A percentile compares a stretch with the other conserved stretches of the same genome.
These are phyloP conservation scores for Lithophane ornitopus DNA, from an alignment of 2,888 invertebrate genomes.

Conservation along the genomic window DNA sequence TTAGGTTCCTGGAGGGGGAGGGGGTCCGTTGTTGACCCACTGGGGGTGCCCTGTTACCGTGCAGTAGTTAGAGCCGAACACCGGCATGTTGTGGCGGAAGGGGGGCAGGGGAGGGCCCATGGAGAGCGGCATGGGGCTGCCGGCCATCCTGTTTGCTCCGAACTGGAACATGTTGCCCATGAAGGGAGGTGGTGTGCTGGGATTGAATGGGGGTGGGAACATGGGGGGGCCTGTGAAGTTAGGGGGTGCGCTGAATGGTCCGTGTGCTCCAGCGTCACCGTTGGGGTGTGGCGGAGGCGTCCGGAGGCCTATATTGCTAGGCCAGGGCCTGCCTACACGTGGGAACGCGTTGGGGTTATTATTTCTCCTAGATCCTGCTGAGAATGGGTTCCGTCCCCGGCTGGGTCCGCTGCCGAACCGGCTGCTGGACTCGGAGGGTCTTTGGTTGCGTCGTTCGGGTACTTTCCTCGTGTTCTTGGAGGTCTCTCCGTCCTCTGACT, in stretches of 20 bases:
- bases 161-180: conserved; percentile 76
- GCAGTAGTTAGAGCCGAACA: conserved; percentile 78
- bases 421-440: conserved; percentile 86
- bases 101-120: conserved; percentile 64
- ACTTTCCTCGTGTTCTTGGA: conserved; percentile 76
- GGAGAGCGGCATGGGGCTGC: conserved; percentile 69
- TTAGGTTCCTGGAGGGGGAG: conserved; percentile 87
- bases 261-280: conserved; percentile 55
- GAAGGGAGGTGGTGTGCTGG: conserved; percentile 68
- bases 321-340: conserved; percentile 75
- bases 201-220: conserved; percentile 74
- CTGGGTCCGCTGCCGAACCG: conserved; percentile 84
- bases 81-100: conserved; percentile 74
- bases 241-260: conserved; percentile 72
- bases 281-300: conserved; percentile 77
- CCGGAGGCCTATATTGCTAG: conserved; percentile 68
- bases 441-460: conserved; percentile 81
- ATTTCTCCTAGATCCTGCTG: conserved; percentile 74
- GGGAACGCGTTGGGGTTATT: conserved; percentile 74
- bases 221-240: conserved; percentile 71
- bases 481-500: conserved; percentile 78
- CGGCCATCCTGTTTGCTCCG: conserved; percentile 73
- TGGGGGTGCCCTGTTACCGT: conserved; percentile 75
- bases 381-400: conserved; percentile 81
- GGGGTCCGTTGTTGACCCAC: conserved; percentile 80